Percentiles rank a stretch among this genome's conserved stretches.
These are phyloP conservation scores for Candidula unifasciata DNA, from an alignment of 2,888 invertebrate genomes.

Conservation along the genomic window DNA sequence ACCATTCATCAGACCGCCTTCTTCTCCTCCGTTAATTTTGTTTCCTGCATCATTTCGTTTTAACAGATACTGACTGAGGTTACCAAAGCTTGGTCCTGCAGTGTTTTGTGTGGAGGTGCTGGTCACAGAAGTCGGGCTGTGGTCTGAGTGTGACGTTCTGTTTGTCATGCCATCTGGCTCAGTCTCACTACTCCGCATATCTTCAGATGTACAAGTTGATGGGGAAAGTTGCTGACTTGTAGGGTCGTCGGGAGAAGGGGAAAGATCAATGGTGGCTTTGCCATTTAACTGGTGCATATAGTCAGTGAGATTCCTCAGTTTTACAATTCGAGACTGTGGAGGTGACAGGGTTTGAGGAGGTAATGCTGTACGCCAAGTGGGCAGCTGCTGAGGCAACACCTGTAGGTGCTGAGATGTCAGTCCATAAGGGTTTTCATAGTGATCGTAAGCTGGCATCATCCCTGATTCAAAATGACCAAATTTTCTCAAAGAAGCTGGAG, in stretches of 20 bases:
- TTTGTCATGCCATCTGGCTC: conserved; percentile 59
- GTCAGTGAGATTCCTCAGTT: conserved; percentile 69
- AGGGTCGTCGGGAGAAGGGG: conserved; percentile 72
- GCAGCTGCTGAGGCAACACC: conserved; percentile 52
- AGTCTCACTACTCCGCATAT: conserved; percentile 68
- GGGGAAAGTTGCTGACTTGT: conserved; percentile 68
- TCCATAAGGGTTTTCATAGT: conserved; percentile 42
- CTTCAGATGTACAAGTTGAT: conserved; percentile 67
- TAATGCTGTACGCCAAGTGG: conserved; percentile 67
- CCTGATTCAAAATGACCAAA: conserved; percentile 55
- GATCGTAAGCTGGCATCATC: conserved; percentile 55
- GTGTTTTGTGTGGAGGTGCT: conserved; percentile 63
- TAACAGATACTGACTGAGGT: conserved; percentile 69
- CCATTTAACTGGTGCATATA: conserved; percentile 65
- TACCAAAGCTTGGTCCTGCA: conserved; percentile 64
- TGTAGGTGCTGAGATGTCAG: conserved; percentile 22
- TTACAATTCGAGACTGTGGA: conserved; percentile 67
- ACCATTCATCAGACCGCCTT: background rate
- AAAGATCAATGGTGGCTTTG: conserved; percentile 70
- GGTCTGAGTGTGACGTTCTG: conserved; percentile 60
- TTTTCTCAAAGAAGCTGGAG: conserved; percentile 60
- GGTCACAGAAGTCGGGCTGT: conserved; percentile 68
- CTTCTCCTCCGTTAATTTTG: conserved; percentile 48
- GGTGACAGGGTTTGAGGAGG: conserved; percentile 63
- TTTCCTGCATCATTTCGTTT: conserved; percentile 61